phyloP scores from a whole-genome alignment of 2,797 vertebrate species.

The Todus mexicanus region DNA sequence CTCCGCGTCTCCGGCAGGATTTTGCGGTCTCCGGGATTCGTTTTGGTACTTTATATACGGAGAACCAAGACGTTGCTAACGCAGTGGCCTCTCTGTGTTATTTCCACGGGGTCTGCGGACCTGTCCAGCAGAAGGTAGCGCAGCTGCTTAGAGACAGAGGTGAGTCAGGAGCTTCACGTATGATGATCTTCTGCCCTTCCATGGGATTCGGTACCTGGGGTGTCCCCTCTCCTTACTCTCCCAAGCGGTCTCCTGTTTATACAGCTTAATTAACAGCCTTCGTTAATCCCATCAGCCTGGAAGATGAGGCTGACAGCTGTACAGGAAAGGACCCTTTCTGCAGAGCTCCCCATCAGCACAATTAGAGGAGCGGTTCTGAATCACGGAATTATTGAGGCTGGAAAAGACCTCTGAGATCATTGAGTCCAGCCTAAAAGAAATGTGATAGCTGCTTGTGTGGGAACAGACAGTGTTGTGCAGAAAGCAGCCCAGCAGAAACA shows the following conservation, averaged over 20 bases:
- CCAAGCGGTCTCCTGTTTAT: background rate
- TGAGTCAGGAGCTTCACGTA: conserved; percentile 40
- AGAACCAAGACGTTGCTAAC: conserved; percentile 86
- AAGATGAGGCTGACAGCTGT: background rate
- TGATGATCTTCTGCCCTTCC: background rate
- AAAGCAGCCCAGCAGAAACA: background rate
- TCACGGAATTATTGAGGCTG: too few relatives aligned
- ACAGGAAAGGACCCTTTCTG: background rate
- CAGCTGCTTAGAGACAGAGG: conserved; percentile 88
- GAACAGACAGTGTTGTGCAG: background rate
- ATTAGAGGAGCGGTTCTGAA: background rate
- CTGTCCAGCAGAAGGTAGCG: conserved; percentile 86
- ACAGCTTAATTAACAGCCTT: background rate
- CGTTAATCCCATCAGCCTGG: too few relatives aligned
- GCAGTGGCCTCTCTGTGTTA: conserved; percentile 84
- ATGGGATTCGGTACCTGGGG: background rate
- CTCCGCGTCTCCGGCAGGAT: conserved; percentile 77
- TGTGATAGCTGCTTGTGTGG: background rate
- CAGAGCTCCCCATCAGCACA: background rate
- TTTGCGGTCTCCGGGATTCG: conserved; percentile 90
- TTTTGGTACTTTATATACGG: conserved; percentile 87
- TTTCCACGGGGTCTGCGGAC: conserved; percentile 87
- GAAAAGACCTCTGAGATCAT: too few relatives aligned
- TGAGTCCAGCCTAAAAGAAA: too few relatives aligned
- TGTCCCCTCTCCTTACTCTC: background rate